Evolutionary conservation across 1,140 invertebrate genomes (phyloP), one percentile per base, ranked within the genome.

Genomic region (Galleria mellonella): DNA sequence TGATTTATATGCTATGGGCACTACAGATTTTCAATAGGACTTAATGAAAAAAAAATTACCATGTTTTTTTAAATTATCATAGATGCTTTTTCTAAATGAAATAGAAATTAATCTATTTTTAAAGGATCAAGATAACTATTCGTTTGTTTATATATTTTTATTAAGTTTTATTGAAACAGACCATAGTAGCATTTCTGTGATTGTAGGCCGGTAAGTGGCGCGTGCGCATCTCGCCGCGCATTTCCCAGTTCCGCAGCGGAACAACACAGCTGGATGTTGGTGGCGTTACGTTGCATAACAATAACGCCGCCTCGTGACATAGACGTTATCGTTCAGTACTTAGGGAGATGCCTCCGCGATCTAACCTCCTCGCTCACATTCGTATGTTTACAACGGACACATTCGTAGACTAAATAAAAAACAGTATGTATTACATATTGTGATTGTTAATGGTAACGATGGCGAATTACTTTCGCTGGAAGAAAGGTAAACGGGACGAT

Each of bases 401-500:
- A 13, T 35, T 51, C 31, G 38, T 46, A 23, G 17, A 23, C 2
- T 23, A 23, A 23, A 23, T 23, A 23, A 23, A 23, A 3, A 51
- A 48, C 14, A 37, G 15, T 37, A 15, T 55, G 61, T 55, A 15
- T 33, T 61, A 51, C 47, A 41, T 23, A 23, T 43, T 12, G 55
- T 43, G 44, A 47, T 51, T 27, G 38, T 54, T 55, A 23, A 3
- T n/a, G 43, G 52, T 36, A 54, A 75, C 51, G 30, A 93, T 92
- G 91, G 88, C 91, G 28, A 89, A 90, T 48, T 93, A 92, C 66
- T 92, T 92, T 64, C 88, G 89, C 56, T 93, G 91, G 92, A 92
- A 92, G 59, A 91, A 91, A 74, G 89, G 90, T 53, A 88, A 91
- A 61, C 71, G 86, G 64, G 90, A 90, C 71, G 90, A 92, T 62